Evolutionary conservation across 2,888 invertebrate species (phyloP).

Genomic region (Tuta absoluta): DNA sequence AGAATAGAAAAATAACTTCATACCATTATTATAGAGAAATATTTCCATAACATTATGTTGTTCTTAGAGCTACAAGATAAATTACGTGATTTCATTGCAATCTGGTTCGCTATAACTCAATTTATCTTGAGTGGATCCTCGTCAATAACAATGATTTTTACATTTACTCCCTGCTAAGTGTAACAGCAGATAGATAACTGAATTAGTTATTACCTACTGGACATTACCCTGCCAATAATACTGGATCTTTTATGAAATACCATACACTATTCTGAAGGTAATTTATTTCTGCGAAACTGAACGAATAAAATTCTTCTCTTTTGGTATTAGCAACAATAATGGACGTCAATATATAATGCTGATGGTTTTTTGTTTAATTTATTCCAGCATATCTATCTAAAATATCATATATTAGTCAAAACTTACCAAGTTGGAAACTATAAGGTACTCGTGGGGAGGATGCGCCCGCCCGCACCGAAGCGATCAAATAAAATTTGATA

Average conservation of each 20-base stretch:
- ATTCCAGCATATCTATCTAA: no score
- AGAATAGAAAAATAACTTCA: no score
- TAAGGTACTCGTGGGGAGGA: not conserved
- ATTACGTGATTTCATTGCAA: not conserved
- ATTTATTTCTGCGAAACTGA: no score
- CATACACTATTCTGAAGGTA: no score
- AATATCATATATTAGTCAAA: no score
- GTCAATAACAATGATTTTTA: not conserved
- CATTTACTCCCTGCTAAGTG: not conserved
- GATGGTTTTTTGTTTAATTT: no score
- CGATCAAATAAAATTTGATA: constrained; percentile 2
- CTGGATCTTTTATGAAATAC: not conserved
- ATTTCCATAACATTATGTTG: not conserved
- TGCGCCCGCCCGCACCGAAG: not conserved
- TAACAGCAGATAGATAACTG: constrained; percentile 5
- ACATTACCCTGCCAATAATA: not conserved
- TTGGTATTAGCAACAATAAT: no score
- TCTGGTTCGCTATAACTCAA: not conserved
- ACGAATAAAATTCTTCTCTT: no score
- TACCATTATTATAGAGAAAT: not conserved
- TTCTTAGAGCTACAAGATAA: not conserved
- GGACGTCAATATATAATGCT: no score
- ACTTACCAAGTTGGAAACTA: no score
- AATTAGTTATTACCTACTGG: not conserved
- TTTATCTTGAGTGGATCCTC: constrained; percentile 8